Evolutionary conservation across 2,888 invertebrate species (phyloP).

Genomic region (Drosophila prostipennis): DNA sequence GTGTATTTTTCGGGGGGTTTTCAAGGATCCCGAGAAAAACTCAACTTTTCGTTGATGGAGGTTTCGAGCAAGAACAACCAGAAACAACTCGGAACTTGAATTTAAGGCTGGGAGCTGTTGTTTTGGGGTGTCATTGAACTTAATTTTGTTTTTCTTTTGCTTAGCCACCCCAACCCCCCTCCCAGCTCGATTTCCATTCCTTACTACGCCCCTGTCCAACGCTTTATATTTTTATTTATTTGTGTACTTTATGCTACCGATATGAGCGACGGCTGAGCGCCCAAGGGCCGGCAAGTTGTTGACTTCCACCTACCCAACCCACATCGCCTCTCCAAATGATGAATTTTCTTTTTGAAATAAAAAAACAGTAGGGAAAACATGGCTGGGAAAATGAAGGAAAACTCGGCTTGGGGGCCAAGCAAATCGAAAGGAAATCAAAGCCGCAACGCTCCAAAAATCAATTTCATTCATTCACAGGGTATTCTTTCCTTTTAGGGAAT

Average conservation of each 20-base stretch:
- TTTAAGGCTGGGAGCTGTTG: conserved; percentile 47
- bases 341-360: conserved; percentile 24
- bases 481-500: conserved; percentile 5
- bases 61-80: conserved; percentile 39
- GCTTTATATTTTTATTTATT: conserved; percentile 69
- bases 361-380: conserved; percentile 6
- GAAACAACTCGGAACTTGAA: conserved; percentile 40
- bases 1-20: background rate
- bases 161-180: conserved; percentile 9
- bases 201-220: conserved; percentile 6
- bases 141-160: conserved; percentile 62
- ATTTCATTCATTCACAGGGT: background rate
- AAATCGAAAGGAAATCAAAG: conserved; percentile 11
- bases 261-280: conserved; percentile 45
- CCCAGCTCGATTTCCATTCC: background rate
- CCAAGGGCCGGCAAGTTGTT: conserved; percentile 54
- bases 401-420: conserved; percentile 5
- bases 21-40: conserved; percentile 20
- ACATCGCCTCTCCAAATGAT: conserved; percentile 10
- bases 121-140: conserved; percentile 73
- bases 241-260: conserved; percentile 70
- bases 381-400: conserved; percentile 10
- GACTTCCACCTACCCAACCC: conserved; percentile 46
- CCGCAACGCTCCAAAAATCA: conserved; percentile 14
- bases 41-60: conserved; percentile 70